phyloP scores from a whole-genome alignment of 2,797 vertebrate genomes.

The Squalus acanthias region DNA sequence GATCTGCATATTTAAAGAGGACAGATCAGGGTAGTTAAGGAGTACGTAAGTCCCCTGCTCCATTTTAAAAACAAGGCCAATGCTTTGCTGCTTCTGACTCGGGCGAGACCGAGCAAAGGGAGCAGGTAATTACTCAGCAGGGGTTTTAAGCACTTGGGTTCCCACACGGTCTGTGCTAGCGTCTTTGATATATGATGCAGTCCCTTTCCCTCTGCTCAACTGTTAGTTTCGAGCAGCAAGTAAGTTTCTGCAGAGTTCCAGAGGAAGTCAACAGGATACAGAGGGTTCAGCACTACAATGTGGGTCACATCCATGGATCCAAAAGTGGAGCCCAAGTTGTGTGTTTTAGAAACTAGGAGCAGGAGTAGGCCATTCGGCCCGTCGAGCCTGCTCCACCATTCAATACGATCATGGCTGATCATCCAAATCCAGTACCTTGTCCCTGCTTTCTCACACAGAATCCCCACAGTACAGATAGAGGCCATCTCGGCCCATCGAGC shows the following conservation, averaged over 20 bases:
- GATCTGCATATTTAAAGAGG: neutral
- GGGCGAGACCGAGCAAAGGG: neutral
- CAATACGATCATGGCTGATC: too few species aligned
- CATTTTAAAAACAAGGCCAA: neutral
- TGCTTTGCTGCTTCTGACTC: neutral
- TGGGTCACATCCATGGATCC: neutral
- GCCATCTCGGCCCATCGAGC: too few species aligned
- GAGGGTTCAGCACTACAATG: neutral
- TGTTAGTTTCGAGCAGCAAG: neutral
- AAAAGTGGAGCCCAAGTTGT: neutral
- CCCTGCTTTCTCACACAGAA: too few species aligned
- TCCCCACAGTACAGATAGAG: too few species aligned
- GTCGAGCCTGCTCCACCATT: too few species aligned
- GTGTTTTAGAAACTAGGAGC: neutral
- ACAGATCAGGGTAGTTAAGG: neutral
- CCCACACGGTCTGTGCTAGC: neutral
- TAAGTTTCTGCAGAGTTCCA: neutral
- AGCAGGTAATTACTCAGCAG: neutral
- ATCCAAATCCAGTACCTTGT: too few species aligned
- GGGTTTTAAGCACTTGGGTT: neutral
- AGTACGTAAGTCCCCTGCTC: neutral
- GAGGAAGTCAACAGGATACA: neutral
- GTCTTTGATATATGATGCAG: neutral
- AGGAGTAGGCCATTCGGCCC: too few species aligned
- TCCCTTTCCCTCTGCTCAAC: neutral